Evolutionary conservation across 2,888 invertebrate genomes (phyloP), one percentile per base, ranked within the genome.

Genomic region (Laspeyria flexula): DNA sequence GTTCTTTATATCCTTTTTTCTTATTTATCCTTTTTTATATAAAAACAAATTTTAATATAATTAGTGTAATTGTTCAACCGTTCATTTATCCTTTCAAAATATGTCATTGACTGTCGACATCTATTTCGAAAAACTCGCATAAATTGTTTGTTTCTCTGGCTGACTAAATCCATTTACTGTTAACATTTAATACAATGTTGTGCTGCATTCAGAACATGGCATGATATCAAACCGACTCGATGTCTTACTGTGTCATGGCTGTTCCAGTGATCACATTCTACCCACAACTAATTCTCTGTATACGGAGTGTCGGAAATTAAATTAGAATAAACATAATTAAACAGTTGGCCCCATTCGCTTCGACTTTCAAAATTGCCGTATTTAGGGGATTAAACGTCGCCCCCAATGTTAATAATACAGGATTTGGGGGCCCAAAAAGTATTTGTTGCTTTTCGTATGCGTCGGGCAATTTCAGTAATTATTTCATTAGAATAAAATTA

Each of bases 321-420:
- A 86, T 87, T 85, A 81, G 74, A 85, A 86, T 86, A 86, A 87
- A 85, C 81, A 85, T 85, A 86, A 86, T 87, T 83, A 85, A 85
- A 79, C 81, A 81, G 80, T 81, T 73, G 76, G 75, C 81, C 80
- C 73, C 77, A 79, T 83, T 83, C 70, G 75, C 68, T 81, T 80
- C 77, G 73, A 82, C 79, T 83, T 80, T 65, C 79, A 77, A 80
- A 84, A 85, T 84, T 76, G 75, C 75, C 76, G 79, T 78, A 80
- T 83, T 77, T 71, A 71, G 65, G 60, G 75, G 77, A 83, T 85
- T 81, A 83, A 75, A 75, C 55, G 66, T 68, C 75, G 60, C 59
- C 73, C 73, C 73, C 57, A 72, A 81, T 76, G 84, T 79, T 79
- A 79, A 81, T 79, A 80, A 77, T 65, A 73, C 72, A 60, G 78